These are phyloP conservation scores for Gavialis gangeticus DNA, from an alignment of 2,113 vertebrate genomes.

Conservation along the genomic window DNA sequence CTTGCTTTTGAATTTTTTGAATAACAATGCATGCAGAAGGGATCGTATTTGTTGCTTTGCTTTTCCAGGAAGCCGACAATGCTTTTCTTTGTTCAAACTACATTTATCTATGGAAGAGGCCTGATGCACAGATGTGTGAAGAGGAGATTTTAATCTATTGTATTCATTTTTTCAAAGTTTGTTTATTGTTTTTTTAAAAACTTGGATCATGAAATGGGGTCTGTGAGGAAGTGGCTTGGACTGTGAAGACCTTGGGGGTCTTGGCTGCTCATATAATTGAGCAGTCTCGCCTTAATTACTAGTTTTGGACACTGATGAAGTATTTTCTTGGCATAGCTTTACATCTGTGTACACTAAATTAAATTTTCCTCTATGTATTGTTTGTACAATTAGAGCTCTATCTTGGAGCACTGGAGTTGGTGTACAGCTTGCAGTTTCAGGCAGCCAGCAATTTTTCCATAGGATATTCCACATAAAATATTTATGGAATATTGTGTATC, in stretches of 20 bases:
- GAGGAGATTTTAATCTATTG: background rate
- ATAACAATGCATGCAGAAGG: background rate
- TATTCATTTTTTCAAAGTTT: background rate
- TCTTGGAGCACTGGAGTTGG: background rate
- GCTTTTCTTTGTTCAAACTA: background rate
- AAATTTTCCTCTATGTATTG: background rate
- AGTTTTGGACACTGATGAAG: slow-evolving; percentile 7
- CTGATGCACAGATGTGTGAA: background rate
- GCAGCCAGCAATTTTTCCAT: too few relatives aligned
- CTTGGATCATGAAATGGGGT: background rate
- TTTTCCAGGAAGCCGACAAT: slow-evolving; percentile 6
- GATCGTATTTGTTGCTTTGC: background rate
- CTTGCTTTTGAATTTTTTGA: background rate
- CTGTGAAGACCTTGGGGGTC: background rate
- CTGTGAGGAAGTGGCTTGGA: background rate
- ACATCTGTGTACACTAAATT: background rate
- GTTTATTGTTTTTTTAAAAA: background rate
- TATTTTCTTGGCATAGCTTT: background rate
- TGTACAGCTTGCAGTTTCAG: background rate
- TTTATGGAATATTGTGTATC: too few relatives aligned
- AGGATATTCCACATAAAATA: too few relatives aligned
- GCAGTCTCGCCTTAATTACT: background rate
- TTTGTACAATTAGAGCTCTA: background rate
- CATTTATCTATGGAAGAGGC: background rate
- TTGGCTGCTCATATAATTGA: background rate